These are phyloP conservation scores for Chloromyia formosa DNA, from an alignment of 2,888 invertebrate species.

Conservation along the genomic window DNA sequence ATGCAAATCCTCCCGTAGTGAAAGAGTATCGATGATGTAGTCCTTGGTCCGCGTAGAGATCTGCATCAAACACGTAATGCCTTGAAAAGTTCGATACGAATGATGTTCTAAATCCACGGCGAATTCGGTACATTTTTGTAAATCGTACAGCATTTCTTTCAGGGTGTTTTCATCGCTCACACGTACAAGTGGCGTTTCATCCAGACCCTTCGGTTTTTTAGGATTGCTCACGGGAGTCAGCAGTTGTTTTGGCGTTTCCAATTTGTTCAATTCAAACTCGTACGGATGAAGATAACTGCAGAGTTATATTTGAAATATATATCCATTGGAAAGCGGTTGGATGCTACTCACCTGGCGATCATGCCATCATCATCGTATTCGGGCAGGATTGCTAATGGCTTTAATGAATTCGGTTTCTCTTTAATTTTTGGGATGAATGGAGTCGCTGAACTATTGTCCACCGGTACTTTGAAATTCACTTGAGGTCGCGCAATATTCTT, in stretches of 20 bases:
- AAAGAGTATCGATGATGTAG: constrained; percentile 89
- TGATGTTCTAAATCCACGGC: constrained; percentile 96
- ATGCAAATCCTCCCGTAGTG: constrained; percentile 82
- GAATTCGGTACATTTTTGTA: constrained; percentile 75
- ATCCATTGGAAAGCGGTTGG: too few relatives aligned
- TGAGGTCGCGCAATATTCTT: constrained; percentile 85
- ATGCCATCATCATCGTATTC: constrained; percentile 73
- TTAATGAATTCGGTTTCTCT: constrained; percentile 87
- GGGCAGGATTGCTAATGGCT: constrained; percentile 78
- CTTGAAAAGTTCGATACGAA: constrained; percentile 89
- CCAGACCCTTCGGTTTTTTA: constrained; percentile 64
- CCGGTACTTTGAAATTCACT: constrained; percentile 80
- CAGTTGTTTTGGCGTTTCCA: constrained; percentile 68
- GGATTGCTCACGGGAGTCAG: constrained; percentile 64
- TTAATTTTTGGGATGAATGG: constrained; percentile 86
- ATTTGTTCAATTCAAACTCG: constrained; percentile 81
- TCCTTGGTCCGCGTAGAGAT: constrained; percentile 84
- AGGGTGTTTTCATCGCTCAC: constrained; percentile 75
- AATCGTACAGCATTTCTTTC: constrained; percentile 71
- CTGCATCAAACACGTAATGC: constrained; percentile 95
- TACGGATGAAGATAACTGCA: constrained; percentile 87
- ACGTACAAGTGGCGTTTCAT: constrained; percentile 73
- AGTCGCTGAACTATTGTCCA: constrained; percentile 78
- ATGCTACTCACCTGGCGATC: constrained; percentile 65
- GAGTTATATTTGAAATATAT: not conserved